Base-by-base conservation (phyloP, 2,888 invertebrate genomes). In the Phymatocera aterrima region DNA sequence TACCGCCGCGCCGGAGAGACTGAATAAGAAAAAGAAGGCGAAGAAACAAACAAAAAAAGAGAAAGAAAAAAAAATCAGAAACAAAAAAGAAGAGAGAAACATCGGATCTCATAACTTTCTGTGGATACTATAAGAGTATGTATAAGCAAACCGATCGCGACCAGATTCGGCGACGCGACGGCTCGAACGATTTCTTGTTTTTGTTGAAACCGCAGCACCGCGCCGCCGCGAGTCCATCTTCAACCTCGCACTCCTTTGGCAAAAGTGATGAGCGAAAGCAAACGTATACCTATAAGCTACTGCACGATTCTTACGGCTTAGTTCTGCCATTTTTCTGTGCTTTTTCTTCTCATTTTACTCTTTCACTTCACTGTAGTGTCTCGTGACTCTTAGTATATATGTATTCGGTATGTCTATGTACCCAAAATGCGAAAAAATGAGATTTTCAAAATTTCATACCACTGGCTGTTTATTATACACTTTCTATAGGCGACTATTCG, bases 61-160 rank as follows among this genome's bases (percentile, higher is more conserved):
- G n/a, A n/a, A n/a, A n/a, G n/a, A n/a, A n/a, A n/a, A n/a, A n/a
- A n/a, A n/a, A n/a, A n/a, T n/a, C n/a, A n/a, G n/a, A n/a, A n/a
- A n/a, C n/a, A n/a, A n/a, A n/a, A n/a, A n/a, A n/a, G n/a, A 40
- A 24, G 15, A 68, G 46, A 51, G 40, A 28, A 54, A 72, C 31
- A 51, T 12, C 43, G 46, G 28, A 28, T 68, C 57, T 21, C 46
- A 43, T 68, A 68, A 43, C 43, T 68, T 68, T 68, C 68, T 68
- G 68, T 28, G 24, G 68, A 46, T 43, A 24, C 68, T 43, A 43
- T 68, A n/a, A n/a, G n/a, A n/a, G n/a, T n/a, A n/a, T n/a, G n/a
- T n/a, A n/a, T n/a, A 28, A 57, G 24, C 57, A 21, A 57, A 28
- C 10, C 15, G 28, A 57, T 57, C 57, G n/a, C n/a, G 57, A 57